Conservation (phyloP, 2,797 vertebrate species). For the Lutjanus argentimaculatus region DNA sequence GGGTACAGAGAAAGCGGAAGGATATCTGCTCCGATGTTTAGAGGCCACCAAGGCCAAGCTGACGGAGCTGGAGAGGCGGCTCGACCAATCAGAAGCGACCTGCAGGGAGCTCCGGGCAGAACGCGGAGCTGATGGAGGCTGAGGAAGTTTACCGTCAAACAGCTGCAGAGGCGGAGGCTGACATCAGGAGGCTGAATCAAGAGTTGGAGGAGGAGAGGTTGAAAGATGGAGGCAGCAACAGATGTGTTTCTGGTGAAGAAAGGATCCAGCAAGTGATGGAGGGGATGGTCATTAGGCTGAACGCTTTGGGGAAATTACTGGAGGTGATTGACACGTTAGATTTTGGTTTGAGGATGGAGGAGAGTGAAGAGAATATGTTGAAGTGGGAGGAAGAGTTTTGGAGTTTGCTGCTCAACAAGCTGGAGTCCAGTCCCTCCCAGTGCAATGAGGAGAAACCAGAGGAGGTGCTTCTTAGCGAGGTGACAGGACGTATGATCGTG, state of each 20-base stretch:
- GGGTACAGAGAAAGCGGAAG: conserved; percentile 22
- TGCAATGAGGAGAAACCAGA: conserved; percentile 24
- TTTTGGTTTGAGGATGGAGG: conserved; percentile 14
- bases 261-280: conserved; percentile 64
- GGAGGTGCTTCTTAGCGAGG: conserved; percentile 43
- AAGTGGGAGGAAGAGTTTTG: conserved; percentile 73
- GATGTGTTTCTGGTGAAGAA: conserved; percentile 49
- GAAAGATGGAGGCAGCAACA: background rate
- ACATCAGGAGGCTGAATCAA: conserved; percentile 39
- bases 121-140: conserved; percentile 46
- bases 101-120: conserved; percentile 65
- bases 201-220: conserved; percentile 39
- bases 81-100: conserved; percentile 45
- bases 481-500: conserved; percentile 49
- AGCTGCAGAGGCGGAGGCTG: conserved; percentile 37
- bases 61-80: conserved; percentile 62
- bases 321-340: conserved; percentile 65
- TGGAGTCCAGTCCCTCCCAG: conserved; percentile 16
- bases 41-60: conserved; percentile 67
- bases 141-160: conserved; percentile 21
- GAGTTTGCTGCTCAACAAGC: conserved; percentile 53
- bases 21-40: conserved; percentile 59
- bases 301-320: conserved; percentile 64
- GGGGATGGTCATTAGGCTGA: conserved; percentile 53
- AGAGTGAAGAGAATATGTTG: conserved; percentile 48